Percentiles rank a stretch among this genome's conserved stretches.
phyloP scores from a whole-genome alignment of 2,113 vertebrate genomes.

The Psammodynastes pulverulentus region DNA sequence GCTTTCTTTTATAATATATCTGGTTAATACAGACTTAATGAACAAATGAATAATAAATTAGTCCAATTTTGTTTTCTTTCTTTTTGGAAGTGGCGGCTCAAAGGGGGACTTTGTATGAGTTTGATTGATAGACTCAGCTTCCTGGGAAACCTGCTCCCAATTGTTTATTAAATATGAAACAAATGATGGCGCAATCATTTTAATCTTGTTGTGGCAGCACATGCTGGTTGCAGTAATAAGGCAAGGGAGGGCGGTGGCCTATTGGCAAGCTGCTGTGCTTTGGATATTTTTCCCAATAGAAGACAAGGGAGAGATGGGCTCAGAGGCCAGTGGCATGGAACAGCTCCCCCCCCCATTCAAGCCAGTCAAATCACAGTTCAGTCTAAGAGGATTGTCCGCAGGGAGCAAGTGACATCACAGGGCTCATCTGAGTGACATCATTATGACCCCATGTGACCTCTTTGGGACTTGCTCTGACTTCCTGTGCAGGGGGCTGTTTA shows the following conservation, averaged over 20 bases:
- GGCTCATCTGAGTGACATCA: not conserved
- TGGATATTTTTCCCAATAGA: not conserved
- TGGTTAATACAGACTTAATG: constrained; percentile 66
- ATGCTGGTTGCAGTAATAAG: not conserved
- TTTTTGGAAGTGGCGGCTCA: constrained; percentile 34
- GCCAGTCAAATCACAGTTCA: not conserved
- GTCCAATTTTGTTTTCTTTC: constrained; percentile 69
- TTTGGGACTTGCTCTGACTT: not conserved
- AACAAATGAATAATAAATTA: constrained; percentile 70
- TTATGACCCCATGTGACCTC: not conserved
- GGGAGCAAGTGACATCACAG: not conserved
- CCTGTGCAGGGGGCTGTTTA: not conserved
- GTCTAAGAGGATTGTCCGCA: not conserved
- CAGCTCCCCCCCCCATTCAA: not conserved
- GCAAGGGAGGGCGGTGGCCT: not conserved
- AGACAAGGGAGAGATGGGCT: not conserved
- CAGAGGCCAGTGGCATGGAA: not conserved
- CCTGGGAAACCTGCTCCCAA: constrained; percentile 59
- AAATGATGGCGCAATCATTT: constrained; percentile 57
- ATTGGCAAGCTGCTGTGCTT: not conserved
- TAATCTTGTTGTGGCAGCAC: constrained; percentile 41
- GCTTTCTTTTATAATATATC: constrained; percentile 66
- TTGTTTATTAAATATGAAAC: constrained; percentile 63
- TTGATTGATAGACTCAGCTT: constrained; percentile 62
- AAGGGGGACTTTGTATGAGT: constrained; percentile 45